Evolutionary conservation across 2,888 invertebrate genomes (phyloP), one percentile per base, ranked within the genome.

Genomic region (Spisula solida): DNA sequence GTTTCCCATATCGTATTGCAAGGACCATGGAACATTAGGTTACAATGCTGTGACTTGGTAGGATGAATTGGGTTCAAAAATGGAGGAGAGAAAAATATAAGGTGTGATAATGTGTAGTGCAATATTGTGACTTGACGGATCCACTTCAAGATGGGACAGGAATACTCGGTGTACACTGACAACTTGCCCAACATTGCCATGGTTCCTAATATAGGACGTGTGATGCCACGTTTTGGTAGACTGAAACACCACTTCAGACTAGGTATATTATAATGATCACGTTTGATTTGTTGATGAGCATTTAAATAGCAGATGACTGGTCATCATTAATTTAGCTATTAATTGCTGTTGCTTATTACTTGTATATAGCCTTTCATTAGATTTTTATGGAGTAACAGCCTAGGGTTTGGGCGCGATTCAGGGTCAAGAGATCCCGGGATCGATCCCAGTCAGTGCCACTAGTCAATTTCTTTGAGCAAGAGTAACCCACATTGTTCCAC

Each of bases 111-210:
- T 66, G 20, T 20, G n/a, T 16, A 20, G 47, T 20, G 18, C n/a
- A 20, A 20, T 41, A 20, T 66, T 55, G 47, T 31, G 78, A 20
- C 51, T 51, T 20, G 18, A 29, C 29, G 0, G 70, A 48, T 66
- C 12, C 16, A 16, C 10, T 18, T 34, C 29, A 79, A 31, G 55
- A 90, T 90, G 90, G 90, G 90, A 34, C 90, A 90, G 75, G 90
- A 90, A 8, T 47, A 85, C 20, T 90, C 90, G 1, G 29, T 80
- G 34, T 82, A 88, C 56, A 88, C 79, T n/a, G 90, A 90, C 12
- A 78, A 82, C 41, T n/a, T 90, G 4, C 90, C 90, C 29, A 85
- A 82, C 82, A 66, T 90, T 14, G 55, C 78, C 20, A 25, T 90
- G 18, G 47, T 82, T 4, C 90, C 85, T 25, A 84, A 85, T n/a